Base-by-base conservation (phyloP, 2,113 vertebrate genomes). In the Brachypteracias leptosomus region DNA sequence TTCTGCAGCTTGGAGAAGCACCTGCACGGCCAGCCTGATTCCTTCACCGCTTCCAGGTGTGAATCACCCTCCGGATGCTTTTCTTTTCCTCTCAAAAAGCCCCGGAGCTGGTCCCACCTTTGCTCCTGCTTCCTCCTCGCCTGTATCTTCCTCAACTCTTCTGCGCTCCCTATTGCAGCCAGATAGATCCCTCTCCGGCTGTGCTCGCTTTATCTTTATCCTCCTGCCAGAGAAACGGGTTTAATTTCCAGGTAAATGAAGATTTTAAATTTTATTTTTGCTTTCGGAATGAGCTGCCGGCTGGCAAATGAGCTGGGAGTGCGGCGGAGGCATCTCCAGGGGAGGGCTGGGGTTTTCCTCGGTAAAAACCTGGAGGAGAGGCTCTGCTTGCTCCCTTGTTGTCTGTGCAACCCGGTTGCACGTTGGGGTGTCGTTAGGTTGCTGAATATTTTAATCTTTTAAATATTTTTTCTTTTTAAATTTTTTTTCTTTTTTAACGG, bases 261-360 rank as follows among this genome's bases (percentile, higher is more conserved):
- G 4, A 19, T 16, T 5, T 1, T 66, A 18, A 44, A 2, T 11
- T 62, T 16, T 11, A 33, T 6, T 35, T 26, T 42, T 38, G 2
- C 2, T 3, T 7, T n/a, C 29, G 3, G 65, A 10, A 6, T 6
- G 61, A 81, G 42, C 46, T 25, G 86, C 58, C 10, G 85, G 21
- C 62, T 44, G 81, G 55, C 8, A n/a, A 62, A 65, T 0, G 36
- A 1, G 0, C 28, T 12, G 67, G 28, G 54, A 81, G 78, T 0
- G 17, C 12, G 17, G 66, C 0, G 10, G 55, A 24, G 40, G 18
- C 28, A 11, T 21, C 52, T 29, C 13, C 40, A 1, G 8, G 40
- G 71, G 12, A 72, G 63, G 55, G 55, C 57, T 16, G 80, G 49
- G 71, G 62, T 10, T 84, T 76, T 59, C 13, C 25, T 22, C 4